These are phyloP conservation scores for Anoplophora glabripennis DNA, from an alignment of 1,140 invertebrate genomes.

Conservation along the genomic window DNA sequence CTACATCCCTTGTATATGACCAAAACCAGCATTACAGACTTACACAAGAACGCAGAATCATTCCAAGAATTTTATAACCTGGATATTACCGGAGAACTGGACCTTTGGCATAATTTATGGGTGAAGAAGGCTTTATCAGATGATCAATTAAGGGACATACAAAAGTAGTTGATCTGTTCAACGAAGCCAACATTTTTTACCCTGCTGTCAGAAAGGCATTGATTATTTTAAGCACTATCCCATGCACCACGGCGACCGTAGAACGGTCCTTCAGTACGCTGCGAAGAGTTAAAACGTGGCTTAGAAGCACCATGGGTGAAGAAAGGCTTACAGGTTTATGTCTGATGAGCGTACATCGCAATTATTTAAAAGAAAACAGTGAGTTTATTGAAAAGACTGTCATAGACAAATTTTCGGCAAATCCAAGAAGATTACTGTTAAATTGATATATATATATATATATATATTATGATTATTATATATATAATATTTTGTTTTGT, in stretches of 20 bases:
- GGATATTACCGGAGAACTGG: slow-evolving; percentile 12
- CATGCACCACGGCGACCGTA: slow-evolving; percentile 15
- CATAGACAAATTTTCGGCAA: slow-evolving; percentile 2
- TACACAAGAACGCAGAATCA: slow-evolving; percentile 19
- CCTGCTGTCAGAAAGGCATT: slow-evolving; percentile 8
- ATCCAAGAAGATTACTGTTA: slow-evolving; percentile 1
- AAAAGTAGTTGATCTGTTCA: too few relatives aligned
- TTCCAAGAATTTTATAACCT: slow-evolving; percentile 18
- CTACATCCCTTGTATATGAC: too few relatives aligned
- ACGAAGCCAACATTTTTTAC: background rate
- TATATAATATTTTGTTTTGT: too few relatives aligned
- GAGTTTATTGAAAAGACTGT: background rate
- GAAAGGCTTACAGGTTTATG: slow-evolving; percentile 13
- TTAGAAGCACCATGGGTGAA: slow-evolving; percentile 20
- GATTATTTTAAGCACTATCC: slow-evolving; percentile 12
- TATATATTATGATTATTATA: too few relatives aligned
- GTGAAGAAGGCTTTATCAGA: background rate
- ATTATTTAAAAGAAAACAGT: slow-evolving; percentile 7
- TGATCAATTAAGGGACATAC: too few relatives aligned
- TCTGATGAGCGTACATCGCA: slow-evolving; percentile 17
- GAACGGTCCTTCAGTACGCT: too few relatives aligned
- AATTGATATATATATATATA: too few relatives aligned
- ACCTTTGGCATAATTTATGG: slow-evolving; percentile 17
- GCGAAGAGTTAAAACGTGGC: too few relatives aligned
- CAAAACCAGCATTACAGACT: background rate